Base-by-base conservation (phyloP, 2,113 vertebrate genomes). In the Xiphophorus hellerii region DNA sequence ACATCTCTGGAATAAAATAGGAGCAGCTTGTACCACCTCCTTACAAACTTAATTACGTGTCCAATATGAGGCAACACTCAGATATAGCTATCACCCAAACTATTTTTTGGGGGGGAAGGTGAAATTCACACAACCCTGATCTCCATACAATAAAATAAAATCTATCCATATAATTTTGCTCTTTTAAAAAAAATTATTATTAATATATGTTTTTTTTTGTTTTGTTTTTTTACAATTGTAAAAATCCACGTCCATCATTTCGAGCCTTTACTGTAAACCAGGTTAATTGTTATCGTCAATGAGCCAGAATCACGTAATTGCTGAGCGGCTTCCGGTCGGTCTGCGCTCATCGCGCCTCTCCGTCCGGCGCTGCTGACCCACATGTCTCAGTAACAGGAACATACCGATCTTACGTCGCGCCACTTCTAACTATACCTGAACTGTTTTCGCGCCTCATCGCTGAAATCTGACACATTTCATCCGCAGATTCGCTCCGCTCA, bases 1-100 rank as follows among this genome's bases (percentile, higher is more conserved):
- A 91, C 88, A 83, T 90, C 83, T 85, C 88, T 89, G 72, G 83
- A 77, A 78, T 87, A 78, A 85, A 90, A 86, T 82, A n/a, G 65
- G 86, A 89, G 83, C 87, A 66, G 74, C 84, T 78, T 87, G 84
- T 86, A 66, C 82, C 85, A 76, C 79, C 86, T 88, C 70, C 54
- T 76, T 66, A 63, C 33, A 44, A 62, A 62, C 65, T 72, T 74
- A 76, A 35, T 84, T 69, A 80, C 60, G 29, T 22, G 17, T 39
- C 48, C 75, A 69, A 78, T 84, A 76, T 76, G 76, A 69, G 48
- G 33, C 64, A 78, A 28, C 73, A 72, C 5, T 73, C 35, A 81
- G 28, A 39, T 1, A 9, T 7, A 27, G 6, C 13, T 13, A 63
- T 25, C 13, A 39, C 10, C 13, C 14, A 4, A 15, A 13, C 4